Conservation (phyloP, 2,113 vertebrate genomes). For the Platysternon megacephalum region DNA sequence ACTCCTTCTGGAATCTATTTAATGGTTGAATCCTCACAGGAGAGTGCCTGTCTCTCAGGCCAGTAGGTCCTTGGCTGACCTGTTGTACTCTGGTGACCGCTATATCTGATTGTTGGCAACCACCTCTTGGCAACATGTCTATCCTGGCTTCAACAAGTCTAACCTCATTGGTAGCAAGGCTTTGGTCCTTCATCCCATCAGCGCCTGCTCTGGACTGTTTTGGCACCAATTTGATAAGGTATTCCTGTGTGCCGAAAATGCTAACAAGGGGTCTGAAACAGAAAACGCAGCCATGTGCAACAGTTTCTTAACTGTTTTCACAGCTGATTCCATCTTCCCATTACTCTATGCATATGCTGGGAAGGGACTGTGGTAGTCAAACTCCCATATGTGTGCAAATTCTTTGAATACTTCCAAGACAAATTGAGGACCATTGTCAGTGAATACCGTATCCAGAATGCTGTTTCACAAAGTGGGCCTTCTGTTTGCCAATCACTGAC, state of each 20-base stretch:
- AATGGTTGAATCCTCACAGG: neutral
- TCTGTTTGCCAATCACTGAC: neutral
- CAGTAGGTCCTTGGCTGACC: neutral
- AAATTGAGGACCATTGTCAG: neutral
- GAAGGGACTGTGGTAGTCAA: neutral
- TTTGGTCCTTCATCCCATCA: neutral
- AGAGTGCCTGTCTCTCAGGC: neutral
- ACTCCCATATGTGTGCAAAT: neutral
- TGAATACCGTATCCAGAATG: neutral
- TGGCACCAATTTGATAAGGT: neutral
- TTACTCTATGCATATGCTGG: neutral
- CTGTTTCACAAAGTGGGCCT: too few relatives aligned
- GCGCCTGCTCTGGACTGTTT: neutral
- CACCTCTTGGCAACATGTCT: neutral
- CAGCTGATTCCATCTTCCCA: neutral
- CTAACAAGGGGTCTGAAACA: neutral
- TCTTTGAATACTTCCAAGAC: neutral
- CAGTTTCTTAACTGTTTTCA: neutral
- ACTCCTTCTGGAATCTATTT: neutral
- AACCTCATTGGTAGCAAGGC: neutral
- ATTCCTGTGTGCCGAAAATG: neutral
- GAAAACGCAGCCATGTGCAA: neutral
- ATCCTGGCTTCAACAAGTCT: neutral
- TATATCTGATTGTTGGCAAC: neutral
- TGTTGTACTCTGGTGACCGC: neutral